A percentile compares a stretch with the other conserved stretches of the same genome.
Conservation (phyloP, 2,113 vertebrate species). For the Dunckerocampus dactyliophorus region DNA sequence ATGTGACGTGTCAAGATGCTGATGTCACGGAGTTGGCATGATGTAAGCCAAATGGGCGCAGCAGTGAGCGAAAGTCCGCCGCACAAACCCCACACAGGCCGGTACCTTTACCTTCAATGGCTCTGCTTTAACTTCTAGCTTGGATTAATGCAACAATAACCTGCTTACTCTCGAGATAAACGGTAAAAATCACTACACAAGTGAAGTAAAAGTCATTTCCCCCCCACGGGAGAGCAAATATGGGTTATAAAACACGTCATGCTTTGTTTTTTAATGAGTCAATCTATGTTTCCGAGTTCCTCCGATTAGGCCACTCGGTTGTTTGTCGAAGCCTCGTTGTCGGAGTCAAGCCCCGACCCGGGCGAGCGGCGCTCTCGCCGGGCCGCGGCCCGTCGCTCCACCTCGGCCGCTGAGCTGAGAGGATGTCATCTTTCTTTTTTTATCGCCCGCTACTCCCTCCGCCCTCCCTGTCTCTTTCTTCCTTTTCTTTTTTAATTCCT, state of each 20-base stretch:
- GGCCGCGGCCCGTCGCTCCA: conserved; percentile 74
- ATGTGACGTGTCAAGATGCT: conserved; percentile 29
- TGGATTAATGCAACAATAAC: conserved; percentile 8
- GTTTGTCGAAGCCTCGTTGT: conserved; percentile 77
- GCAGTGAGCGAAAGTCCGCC: conserved; percentile 51
- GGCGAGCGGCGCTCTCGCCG: conserved; percentile 68
- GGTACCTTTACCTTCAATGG: neutral
- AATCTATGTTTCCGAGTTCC: conserved; percentile 58
- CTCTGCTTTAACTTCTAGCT: neutral
- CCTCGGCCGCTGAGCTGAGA: conserved; percentile 74
- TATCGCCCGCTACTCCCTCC: conserved; percentile 76
- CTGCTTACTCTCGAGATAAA: conserved; percentile 3
- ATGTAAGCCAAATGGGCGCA: conserved; percentile 51
- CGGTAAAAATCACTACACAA: conserved; percentile 35
- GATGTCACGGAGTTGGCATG: conserved; percentile 53
- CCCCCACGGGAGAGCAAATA: conserved; percentile 51
- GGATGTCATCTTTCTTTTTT: conserved; percentile 83
- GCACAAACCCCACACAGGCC: conserved; percentile 25
- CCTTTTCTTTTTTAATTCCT: conserved; percentile 77
- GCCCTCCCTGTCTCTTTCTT: conserved; percentile 77
- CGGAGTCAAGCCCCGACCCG: conserved; percentile 73
- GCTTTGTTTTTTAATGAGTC: conserved; percentile 61
- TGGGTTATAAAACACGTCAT: conserved; percentile 63
- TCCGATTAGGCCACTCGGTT: conserved; percentile 72
- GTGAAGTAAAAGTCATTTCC: conserved; percentile 53